phyloP scores from a whole-genome alignment of 2,797 vertebrate species.

The Enteromius argenteus region DNA sequence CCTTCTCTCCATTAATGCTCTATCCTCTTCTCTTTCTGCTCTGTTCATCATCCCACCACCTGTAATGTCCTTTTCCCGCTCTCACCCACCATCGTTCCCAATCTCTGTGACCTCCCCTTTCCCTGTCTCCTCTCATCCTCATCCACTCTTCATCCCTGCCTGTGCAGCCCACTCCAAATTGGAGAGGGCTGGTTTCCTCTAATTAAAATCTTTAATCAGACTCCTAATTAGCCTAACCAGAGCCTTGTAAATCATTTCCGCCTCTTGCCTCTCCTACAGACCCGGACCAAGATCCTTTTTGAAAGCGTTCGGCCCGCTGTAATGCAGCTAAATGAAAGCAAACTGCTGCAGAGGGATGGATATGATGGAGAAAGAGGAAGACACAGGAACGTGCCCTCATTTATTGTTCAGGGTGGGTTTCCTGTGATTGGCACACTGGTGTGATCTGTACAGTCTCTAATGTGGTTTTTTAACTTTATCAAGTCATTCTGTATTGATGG shows the following conservation, averaged over 20 bases:
- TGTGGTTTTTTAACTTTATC: slow-evolving; percentile 25
- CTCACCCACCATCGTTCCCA: slow-evolving; percentile 2
- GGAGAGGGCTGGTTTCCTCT: slow-evolving; percentile 77
- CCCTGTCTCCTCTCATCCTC: slow-evolving; percentile 63
- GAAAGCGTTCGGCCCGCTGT: slow-evolving; percentile 76
- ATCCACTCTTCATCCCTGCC: slow-evolving; percentile 51
- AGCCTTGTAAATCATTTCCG: slow-evolving; percentile 80
- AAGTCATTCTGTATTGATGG: slow-evolving; percentile 33
- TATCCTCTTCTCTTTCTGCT: slow-evolving; percentile 61
- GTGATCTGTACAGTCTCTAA: slow-evolving; percentile 35
- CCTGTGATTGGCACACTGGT: slow-evolving; percentile 30
- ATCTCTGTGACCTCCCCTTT: slow-evolving; percentile 35
- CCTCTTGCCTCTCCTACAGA: slow-evolving; percentile 72
- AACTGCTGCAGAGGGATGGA: slow-evolving; percentile 60
- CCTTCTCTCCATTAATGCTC: slow-evolving; percentile 33
- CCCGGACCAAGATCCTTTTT: slow-evolving; percentile 74
- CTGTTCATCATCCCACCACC: slow-evolving; percentile 25
- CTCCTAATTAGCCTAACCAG: slow-evolving; percentile 86
- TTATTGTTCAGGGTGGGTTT: slow-evolving; percentile 29
- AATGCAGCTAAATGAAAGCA: slow-evolving; percentile 70
- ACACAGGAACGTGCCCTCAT: background rate
- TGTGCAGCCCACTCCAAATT: slow-evolving; percentile 71
- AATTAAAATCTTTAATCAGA: slow-evolving; percentile 88
- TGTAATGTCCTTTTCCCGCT: slow-evolving; percentile 14
- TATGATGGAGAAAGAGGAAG: slow-evolving; percentile 59